Conservation (phyloP, 2,797 vertebrate genomes). For the Galago senegalensis region DNA sequence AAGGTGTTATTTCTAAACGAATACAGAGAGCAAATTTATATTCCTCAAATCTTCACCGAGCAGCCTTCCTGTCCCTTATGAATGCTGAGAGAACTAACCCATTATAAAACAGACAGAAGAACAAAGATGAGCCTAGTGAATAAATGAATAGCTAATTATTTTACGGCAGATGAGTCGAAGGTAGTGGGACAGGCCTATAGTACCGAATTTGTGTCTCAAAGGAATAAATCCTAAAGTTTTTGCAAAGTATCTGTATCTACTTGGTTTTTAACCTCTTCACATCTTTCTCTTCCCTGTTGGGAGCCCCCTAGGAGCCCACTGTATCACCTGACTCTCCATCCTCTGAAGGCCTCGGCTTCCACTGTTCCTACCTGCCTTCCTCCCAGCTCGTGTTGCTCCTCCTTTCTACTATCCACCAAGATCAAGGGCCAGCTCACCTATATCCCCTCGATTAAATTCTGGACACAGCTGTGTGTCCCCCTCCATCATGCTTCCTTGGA, state of each 20-base stretch:
- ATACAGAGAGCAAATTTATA: neutral
- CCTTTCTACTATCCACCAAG: neutral
- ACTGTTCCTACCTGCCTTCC: neutral
- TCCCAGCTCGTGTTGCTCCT: neutral
- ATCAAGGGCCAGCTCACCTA: neutral
- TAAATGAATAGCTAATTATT: neutral
- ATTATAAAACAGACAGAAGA: neutral
- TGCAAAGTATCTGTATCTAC: neutral
- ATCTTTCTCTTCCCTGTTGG: neutral
- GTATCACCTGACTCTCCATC: neutral
- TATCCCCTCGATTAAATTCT: neutral
- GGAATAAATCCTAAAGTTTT: neutral
- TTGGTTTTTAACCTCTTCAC: neutral
- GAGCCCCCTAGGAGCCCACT: neutral
- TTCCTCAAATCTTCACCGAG: conserved; percentile 4
- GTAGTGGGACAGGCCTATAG: neutral
- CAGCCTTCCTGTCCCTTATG: neutral
- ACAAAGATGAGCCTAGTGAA: neutral
- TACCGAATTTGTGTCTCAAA: neutral
- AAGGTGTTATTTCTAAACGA: conserved; percentile 39
- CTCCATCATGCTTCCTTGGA: neutral
- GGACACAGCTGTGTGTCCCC: neutral
- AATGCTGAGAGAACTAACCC: neutral
- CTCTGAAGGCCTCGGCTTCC: neutral
- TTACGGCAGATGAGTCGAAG: neutral